A percentile compares a stretch with the other conserved stretches of the same genome.
phyloP scores from a whole-genome alignment of 1,140 invertebrate species.

The Aphaenogaster ashmeadi region DNA sequence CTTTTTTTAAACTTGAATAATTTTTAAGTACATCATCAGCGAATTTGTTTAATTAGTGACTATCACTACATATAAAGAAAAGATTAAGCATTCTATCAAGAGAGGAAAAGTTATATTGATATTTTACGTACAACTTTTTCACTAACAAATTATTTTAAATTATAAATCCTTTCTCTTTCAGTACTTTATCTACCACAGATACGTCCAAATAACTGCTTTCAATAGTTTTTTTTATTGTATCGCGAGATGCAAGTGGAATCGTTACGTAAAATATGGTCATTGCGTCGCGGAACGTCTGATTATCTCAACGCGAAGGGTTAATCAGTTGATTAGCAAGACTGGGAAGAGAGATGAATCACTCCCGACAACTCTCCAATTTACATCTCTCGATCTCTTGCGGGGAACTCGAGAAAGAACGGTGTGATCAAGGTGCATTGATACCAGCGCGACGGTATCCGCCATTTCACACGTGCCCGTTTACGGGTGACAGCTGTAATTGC shows the following conservation, averaged over 20 bases:
- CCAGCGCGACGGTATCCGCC: conserved; percentile 39
- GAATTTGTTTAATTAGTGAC: too few species aligned
- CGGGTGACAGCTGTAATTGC: conserved; percentile 63
- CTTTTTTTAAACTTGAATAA: too few species aligned
- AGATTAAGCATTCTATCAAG: not conserved
- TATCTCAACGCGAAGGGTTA: conserved; percentile 13
- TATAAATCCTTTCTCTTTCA: not conserved
- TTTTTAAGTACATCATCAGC: too few species aligned
- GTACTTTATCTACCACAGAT: not conserved
- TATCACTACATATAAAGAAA: not conserved
- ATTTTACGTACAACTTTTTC: not conserved
- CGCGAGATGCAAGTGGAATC: not conserved
- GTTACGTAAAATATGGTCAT: conserved; percentile 13
- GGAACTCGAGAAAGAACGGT: not conserved
- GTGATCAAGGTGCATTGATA: conserved; percentile 38
- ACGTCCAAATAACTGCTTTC: not conserved
- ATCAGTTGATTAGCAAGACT: conserved; percentile 24
- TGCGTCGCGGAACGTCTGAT: not conserved
- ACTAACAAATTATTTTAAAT: not conserved
- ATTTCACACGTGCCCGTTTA: conserved; percentile 77
- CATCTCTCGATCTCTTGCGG: conserved; percentile 9
- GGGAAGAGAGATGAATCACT: not conserved
- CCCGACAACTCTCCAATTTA: conserved; percentile 32
- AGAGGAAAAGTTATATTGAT: not conserved
- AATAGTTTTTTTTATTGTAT: conserved; percentile 1